Evolutionary conservation across 2,888 invertebrate genomes (phyloP).

Genomic region (Hipparchia semele): DNA sequence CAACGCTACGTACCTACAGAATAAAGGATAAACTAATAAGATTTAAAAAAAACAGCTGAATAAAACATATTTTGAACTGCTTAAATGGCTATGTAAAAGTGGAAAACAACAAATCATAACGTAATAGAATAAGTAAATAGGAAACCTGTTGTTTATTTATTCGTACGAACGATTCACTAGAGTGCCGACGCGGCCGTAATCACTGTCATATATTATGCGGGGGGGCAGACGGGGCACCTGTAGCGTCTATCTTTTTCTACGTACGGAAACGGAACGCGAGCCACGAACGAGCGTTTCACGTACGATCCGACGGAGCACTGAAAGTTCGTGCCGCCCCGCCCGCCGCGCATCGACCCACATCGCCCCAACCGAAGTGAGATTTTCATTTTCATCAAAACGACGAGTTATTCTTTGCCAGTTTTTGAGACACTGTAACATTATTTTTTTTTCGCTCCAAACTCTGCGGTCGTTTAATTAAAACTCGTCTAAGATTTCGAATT

Average conservation of each 20-base stretch:
- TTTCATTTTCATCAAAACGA: slow-evolving; percentile 24
- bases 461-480: slow-evolving; percentile 15
- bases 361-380: slow-evolving; percentile 44
- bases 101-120: slow-evolving; percentile 34
- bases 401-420: slow-evolving; percentile 26
- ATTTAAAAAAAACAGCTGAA: slow-evolving; percentile 22
- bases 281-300: slow-evolving; percentile 53
- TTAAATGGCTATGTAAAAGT: slow-evolving; percentile 9
- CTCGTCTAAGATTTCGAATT: neutral
- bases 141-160: slow-evolving; percentile 28
- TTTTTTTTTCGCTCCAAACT: neutral
- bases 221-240: slow-evolving; percentile 61
- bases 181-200: slow-evolving; percentile 54
- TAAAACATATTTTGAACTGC: slow-evolving; percentile 46
- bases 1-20: neutral
- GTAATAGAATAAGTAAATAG: slow-evolving; percentile 31
- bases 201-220: slow-evolving; percentile 64
- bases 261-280: slow-evolving; percentile 44
- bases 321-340: slow-evolving; percentile 55
- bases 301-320: slow-evolving; percentile 58
- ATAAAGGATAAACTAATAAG: neutral
- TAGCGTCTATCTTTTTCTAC: slow-evolving; percentile 61
- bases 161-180: slow-evolving; percentile 58
- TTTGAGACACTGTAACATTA: slow-evolving; percentile 15
- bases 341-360: slow-evolving; percentile 55